Percentiles rank a stretch among this genome's conserved stretches.
Evolutionary conservation across 1,140 invertebrate genomes (phyloP).

Genomic region (Acromyrmex charruanus): DNA sequence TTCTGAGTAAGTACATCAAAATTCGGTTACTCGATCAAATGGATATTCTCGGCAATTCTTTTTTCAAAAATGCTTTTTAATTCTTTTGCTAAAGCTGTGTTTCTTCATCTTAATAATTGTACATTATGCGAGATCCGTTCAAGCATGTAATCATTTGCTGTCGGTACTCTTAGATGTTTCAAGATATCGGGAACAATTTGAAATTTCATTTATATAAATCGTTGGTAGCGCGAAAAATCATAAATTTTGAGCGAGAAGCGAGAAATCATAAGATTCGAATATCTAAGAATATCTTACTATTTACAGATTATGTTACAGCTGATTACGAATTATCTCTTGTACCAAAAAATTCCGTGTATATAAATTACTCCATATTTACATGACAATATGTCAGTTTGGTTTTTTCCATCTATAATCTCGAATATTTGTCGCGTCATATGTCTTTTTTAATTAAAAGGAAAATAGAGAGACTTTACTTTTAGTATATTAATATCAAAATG

Average conservation of each 20-base stretch:
- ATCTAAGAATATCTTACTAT: not conserved
- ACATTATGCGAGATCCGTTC: not conserved
- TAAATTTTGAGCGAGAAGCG: no score
- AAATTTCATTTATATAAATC: conserved; percentile 20
- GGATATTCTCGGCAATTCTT: not conserved
- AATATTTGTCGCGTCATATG: conserved; percentile 13
- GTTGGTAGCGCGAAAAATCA: not conserved
- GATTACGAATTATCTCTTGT: conserved; percentile 26
- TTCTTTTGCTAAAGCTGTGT: not conserved
- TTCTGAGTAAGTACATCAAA: not conserved
- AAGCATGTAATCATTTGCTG: not conserved
- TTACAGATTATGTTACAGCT: conserved; percentile 19
- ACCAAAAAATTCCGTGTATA: not conserved
- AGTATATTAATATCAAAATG: not conserved
- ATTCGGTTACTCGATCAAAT: not conserved
- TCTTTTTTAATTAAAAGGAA: not conserved
- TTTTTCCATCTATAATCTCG: conserved; percentile 4
- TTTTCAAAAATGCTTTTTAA: not conserved
- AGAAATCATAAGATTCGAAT: no score
- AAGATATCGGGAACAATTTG: not conserved
- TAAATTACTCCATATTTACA: conserved; percentile 17
- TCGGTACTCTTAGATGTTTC: conserved; percentile 12
- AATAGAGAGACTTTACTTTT: not conserved
- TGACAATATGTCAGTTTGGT: not conserved
- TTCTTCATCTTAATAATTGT: conserved; percentile 16